Evolutionary conservation across 1,140 invertebrate species (phyloP), one percentile per base, ranked within the genome.

Genomic region (Lordiphosa collinella): DNA sequence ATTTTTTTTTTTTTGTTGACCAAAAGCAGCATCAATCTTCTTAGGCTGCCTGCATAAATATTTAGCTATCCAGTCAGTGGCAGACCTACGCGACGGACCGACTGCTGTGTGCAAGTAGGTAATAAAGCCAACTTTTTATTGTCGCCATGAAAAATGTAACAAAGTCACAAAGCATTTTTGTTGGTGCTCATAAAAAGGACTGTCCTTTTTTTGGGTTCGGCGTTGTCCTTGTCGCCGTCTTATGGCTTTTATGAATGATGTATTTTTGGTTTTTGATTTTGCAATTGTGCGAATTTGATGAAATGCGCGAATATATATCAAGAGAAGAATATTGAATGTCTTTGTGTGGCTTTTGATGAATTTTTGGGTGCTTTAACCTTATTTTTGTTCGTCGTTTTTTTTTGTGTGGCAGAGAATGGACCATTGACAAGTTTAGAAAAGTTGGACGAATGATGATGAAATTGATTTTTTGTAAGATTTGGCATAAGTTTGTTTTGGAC

Each of bases 111-210:
- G 78, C 84, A 69, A 76, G 76, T 76, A 68, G 78, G 76, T 68
- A 82, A 84, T 78, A 84, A 78, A 84, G 72, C 43, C 58, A 62
- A 69, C 67, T 73, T 82, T 82, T 78, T 84, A 84, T 70, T 76
- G 78, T 69, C 68, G 68, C 68, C 72, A 82, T 73, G 68, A 84
- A 84, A 84, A 76, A 73, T 73, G 72, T 84, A 78, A 84, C 67
- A 82, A 84, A 82, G 79, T 85, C 78, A 73, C 78, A 84, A 82
- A 76, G 71, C 71, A 82, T 80, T 80, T 75, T 54, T 58, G 60
- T 71, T 56, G 56, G 71, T 51, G 76, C 52, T 65, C 74, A 80
- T 79, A 71, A 69, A 73, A 79, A 79, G 50, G 13, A 55, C 54
- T 75, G 70, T 75, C 49, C 57, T 44, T 43, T 61, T 61, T 49